Evolutionary conservation across 2,888 invertebrate genomes (phyloP), one percentile per base, ranked within the genome.

Genomic region (Clunio marinus): DNA sequence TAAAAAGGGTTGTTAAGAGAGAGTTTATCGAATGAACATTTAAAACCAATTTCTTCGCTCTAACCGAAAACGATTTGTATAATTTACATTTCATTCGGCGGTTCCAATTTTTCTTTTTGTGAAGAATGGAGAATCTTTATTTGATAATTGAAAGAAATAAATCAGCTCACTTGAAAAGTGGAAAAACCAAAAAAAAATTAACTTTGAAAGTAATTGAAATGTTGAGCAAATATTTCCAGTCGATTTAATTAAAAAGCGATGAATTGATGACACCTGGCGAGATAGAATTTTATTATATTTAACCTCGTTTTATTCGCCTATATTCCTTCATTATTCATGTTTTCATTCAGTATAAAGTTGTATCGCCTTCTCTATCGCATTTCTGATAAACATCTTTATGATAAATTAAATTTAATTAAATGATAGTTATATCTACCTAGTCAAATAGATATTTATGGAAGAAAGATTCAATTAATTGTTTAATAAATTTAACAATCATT

Each of bases 11-110:
- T 32, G 32, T 51, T 41, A 62, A 41, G 25, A 24, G n/a, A 17
- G 20, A 37, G 46, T 63, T 63, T 46, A 63, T 63, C 24, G 15
- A 25, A 57, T 25, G 17, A 46, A 17, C 27, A 63, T 63, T 62
- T 46, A 63, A 63, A 45, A 63, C 41, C 41, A 63, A 63, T 60
- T 63, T 45, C 51, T 22, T 46, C 17, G 28, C 28, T 46, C 10
- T 27, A 63, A 63, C 63, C 63, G 28, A 63, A 63, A 63, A 37
- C 46, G 46, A 63, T 63, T 63, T 63, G 46, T 63, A 37, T 63
- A 63, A 63, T 63, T 46, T 46, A 17, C 17, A 51, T 51, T 22
- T 22, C 51, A 8, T 17, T 20, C 17, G 17, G n/a, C 22, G 8
- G 17, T 22, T 51, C 20, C 51, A 20, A 20, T 17, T 51, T 41